Conservation (phyloP, 1,140 invertebrate species). For the Microplitis mediator region DNA sequence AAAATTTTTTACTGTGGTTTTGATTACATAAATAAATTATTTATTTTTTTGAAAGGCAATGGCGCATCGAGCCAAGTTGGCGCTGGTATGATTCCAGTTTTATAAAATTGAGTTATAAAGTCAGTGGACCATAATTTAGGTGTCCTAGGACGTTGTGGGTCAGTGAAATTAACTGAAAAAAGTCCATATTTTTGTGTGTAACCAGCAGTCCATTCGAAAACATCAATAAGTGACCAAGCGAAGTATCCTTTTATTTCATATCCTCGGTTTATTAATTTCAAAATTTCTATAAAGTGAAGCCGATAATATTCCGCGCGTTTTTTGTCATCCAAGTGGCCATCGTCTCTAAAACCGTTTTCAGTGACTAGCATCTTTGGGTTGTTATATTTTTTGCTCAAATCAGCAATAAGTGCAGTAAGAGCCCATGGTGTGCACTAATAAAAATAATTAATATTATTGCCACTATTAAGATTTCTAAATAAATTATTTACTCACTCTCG, state of each 20-base stretch:
- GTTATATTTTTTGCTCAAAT: conserved; percentile 57
- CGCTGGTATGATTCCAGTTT: not conserved
- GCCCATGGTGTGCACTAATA: conserved; percentile 51
- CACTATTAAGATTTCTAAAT: too few species aligned
- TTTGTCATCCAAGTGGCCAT: conserved; percentile 61
- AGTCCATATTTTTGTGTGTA: conserved; percentile 61
- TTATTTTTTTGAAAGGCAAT: too few species aligned
- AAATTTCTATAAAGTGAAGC: conserved; percentile 43
- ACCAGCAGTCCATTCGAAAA: conserved; percentile 76
- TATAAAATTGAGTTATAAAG: conserved; percentile 62
- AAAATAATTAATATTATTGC: too few species aligned
- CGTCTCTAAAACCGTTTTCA: conserved; percentile 66
- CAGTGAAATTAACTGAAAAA: conserved; percentile 58
- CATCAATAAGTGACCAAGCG: conserved; percentile 79
- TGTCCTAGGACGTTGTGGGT: conserved; percentile 68
- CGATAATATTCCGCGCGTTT: conserved; percentile 57
- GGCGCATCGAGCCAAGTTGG: too few species aligned
- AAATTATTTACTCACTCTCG: too few species aligned
- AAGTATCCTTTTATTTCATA: conserved; percentile 68
- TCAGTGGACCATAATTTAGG: conserved; percentile 70
- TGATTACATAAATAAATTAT: too few species aligned
- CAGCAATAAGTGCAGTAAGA: conserved; percentile 56
- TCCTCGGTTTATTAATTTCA: conserved; percentile 58
- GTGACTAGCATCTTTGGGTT: conserved; percentile 59
- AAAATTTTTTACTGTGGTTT: too few species aligned